phyloP scores from a whole-genome alignment of 2,888 invertebrate species.

The Pseudococcus longispinus region DNA sequence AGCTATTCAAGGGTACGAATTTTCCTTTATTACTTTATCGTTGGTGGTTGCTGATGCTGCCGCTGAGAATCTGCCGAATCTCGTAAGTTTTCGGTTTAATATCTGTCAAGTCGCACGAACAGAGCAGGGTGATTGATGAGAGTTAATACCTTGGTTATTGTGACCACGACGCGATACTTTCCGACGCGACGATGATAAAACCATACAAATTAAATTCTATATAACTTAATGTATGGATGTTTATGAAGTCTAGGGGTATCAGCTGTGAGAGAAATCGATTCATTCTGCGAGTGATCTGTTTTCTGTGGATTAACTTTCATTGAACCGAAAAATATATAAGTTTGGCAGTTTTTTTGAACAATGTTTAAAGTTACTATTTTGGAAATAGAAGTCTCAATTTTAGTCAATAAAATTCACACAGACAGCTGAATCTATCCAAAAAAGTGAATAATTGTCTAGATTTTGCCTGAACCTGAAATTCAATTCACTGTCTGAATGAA shows the following conservation, averaged over 20 bases:
- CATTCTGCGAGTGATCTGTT: background rate
- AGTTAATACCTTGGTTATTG: slow-evolving; percentile 45
- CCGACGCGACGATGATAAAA: background rate
- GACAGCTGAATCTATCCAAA: no score
- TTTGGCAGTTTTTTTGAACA: no score
- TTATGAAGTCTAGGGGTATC: background rate
- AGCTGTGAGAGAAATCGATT: background rate
- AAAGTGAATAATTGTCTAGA: no score
- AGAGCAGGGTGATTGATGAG: slow-evolving; percentile 46
- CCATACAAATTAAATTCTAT: slow-evolving; percentile 12
- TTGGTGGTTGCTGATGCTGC: background rate
- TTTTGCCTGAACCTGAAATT: no score
- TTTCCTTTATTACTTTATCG: background rate
- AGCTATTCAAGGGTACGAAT: background rate
- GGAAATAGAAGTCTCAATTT: no score
- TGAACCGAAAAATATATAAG: no score
- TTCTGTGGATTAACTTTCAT: no score
- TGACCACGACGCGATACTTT: background rate
- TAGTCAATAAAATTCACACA: no score
- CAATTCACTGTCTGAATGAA: no score
- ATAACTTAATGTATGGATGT: background rate
- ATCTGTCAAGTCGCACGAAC: slow-evolving; percentile 36
- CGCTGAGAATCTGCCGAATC: background rate
- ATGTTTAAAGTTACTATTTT: no score
- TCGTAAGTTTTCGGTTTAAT: slow-evolving; percentile 39